These are phyloP conservation scores for Mnemiopsis leidyi DNA, from an alignment of 37 sponge, comb jelly and placozoan genomes.

Conservation along the genomic window DNA sequence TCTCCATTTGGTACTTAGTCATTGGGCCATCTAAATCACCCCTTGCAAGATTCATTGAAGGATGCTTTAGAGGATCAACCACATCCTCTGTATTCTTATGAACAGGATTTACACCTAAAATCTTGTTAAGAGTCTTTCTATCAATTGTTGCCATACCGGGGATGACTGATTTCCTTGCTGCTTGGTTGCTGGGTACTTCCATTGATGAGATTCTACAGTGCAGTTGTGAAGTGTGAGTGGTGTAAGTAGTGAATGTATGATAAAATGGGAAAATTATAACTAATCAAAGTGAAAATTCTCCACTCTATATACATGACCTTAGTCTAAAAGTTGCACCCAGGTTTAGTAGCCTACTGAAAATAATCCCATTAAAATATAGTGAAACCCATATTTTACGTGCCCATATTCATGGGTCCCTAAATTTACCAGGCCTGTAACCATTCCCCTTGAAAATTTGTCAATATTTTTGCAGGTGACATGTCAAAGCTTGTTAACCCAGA, in stretches of 20 bases:
- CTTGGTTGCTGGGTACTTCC: neutral
- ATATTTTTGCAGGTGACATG: too few species aligned
- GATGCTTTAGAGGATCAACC: neutral
- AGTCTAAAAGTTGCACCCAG: too few species aligned
- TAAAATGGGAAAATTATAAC: neutral
- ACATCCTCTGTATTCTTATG: neutral
- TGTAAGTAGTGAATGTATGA: neutral
- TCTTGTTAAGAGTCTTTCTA: neutral
- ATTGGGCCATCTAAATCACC: neutral
- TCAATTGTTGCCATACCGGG: neutral
- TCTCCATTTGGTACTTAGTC: slow-evolving; percentile 36
- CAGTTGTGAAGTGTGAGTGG: neutral
- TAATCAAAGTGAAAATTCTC: neutral
- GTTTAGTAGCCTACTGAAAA: too few species aligned
- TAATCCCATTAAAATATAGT: too few species aligned
- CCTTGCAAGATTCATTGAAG: neutral
- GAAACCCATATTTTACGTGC: neutral
- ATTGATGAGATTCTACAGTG: neutral
- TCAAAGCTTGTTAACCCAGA: too few species aligned
- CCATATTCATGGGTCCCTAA: too few species aligned
- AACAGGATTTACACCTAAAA: neutral
- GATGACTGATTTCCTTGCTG: neutral
- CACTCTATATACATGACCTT: too few species aligned
- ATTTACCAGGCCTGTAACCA: too few species aligned
- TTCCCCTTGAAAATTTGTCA: too few species aligned